Evolutionary conservation across 1,140 invertebrate species (phyloP).

Genomic region (Neodiprion lecontei): DNA sequence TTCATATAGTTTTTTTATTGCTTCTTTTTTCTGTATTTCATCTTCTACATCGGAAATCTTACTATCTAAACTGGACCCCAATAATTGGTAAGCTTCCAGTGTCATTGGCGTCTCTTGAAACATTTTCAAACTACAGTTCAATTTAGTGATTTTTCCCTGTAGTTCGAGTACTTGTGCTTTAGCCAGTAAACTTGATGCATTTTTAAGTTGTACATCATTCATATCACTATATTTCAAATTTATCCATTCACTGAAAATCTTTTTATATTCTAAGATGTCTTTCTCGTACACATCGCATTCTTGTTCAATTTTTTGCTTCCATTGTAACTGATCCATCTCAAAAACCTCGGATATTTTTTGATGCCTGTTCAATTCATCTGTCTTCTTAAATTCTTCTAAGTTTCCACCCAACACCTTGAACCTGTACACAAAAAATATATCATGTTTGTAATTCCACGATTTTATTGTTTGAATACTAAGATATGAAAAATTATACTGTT

Average conservation of each 20-base stretch:
- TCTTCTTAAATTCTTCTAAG: slow-evolving; percentile 37
- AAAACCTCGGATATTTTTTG: slow-evolving; percentile 31
- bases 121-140: slow-evolving; percentile 43
- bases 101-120: slow-evolving; percentile 48
- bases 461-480: no score
- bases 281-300: slow-evolving; percentile 37
- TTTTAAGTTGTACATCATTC: slow-evolving; percentile 36
- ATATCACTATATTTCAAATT: slow-evolving; percentile 40
- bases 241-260: slow-evolving; percentile 40
- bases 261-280: slow-evolving; percentile 32
- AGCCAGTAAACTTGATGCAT: slow-evolving; percentile 36
- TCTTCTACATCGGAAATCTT: slow-evolving; percentile 33
- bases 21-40: slow-evolving; percentile 40
- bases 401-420: slow-evolving; percentile 42
- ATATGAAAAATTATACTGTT: slow-evolving; percentile 11
- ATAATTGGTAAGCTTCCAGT: slow-evolving; percentile 39
- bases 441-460: slow-evolving; percentile 5
- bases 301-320: slow-evolving; percentile 48
- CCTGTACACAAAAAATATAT: slow-evolving; percentile 28
- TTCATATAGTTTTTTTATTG: slow-evolving; percentile 41
- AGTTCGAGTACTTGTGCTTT: slow-evolving; percentile 42
- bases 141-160: slow-evolving; percentile 43
- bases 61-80: slow-evolving; percentile 37
- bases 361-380: slow-evolving; percentile 28
- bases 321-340: slow-evolving; percentile 36